A percentile compares a stretch with the other conserved stretches of the same genome.
Conservation (phyloP, 2,888 invertebrate species). For the Augochlorella aurata region DNA sequence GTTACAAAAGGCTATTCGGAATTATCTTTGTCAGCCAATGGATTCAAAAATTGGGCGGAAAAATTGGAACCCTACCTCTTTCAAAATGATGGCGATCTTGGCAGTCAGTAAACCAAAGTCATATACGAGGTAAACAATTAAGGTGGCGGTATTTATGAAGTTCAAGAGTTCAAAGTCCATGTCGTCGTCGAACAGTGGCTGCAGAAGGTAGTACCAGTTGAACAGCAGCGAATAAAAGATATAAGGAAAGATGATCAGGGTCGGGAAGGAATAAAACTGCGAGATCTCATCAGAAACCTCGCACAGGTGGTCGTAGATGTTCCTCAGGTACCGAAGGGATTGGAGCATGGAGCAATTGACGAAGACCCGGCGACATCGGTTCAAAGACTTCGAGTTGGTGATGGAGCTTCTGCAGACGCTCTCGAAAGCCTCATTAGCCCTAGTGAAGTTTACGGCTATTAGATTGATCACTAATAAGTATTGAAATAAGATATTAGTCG, state of each 20-base stretch:
- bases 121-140: constrained; percentile 25
- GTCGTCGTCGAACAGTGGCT: not conserved
- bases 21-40: too few species aligned
- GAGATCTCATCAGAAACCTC: constrained; percentile 54
- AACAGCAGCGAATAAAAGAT: constrained; percentile 49
- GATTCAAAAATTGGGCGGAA: too few species aligned
- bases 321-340: constrained; percentile 39
- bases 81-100: constrained; percentile 26
- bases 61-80: constrained; percentile 47
- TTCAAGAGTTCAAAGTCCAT: not conserved
- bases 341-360: constrained; percentile 32
- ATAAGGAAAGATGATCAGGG: constrained; percentile 35
- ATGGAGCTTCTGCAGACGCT: not conserved
- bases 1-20: too few species aligned
- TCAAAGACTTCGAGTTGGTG: not conserved
- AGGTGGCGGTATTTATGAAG: constrained; percentile 19
- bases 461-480: constrained; percentile 52
- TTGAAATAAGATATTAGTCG: constrained; percentile 49
- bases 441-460: constrained; percentile 38
- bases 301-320: constrained; percentile 52
- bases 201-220: constrained; percentile 51
- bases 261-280: constrained; percentile 58
- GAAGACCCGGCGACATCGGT: constrained; percentile 29
- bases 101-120: constrained; percentile 47
- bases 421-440: constrained; percentile 51